phyloP scores from a whole-genome alignment of 2,888 invertebrate species.

The Danaus chrysippus region DNA sequence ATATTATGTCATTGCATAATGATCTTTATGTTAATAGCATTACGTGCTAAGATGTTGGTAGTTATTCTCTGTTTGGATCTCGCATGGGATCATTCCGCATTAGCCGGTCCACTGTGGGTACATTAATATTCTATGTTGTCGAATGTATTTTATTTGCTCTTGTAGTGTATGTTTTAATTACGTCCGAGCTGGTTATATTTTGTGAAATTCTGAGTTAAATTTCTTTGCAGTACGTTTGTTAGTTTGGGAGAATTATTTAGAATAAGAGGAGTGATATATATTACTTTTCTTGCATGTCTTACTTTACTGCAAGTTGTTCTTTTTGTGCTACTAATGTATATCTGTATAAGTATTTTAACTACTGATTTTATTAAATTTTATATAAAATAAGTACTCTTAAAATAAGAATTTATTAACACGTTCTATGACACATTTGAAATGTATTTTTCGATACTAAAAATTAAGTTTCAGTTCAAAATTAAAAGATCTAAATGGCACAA shows the following conservation, averaged over 20 bases:
- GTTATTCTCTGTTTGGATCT: conserved; percentile 26
- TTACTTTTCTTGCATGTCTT: too few species aligned
- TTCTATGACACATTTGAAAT: too few species aligned
- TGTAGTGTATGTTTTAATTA: conserved; percentile 18
- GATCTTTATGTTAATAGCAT: conserved; percentile 11
- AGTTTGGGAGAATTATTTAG: not conserved
- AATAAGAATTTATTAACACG: too few species aligned
- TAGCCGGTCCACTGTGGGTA: conserved; percentile 49
- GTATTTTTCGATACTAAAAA: too few species aligned
- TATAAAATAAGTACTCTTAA: too few species aligned
- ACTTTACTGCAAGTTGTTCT: too few species aligned
- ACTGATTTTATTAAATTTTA: too few species aligned
- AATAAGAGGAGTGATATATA: too few species aligned
- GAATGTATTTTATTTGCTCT: conserved; percentile 61
- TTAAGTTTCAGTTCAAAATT: too few species aligned
- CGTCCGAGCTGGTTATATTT: not conserved
- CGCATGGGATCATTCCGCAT: conserved; percentile 54
- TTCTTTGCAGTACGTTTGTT: not conserved
- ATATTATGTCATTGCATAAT: conserved; percentile 17
- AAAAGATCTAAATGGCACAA: too few species aligned
- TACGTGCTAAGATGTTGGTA: conserved; percentile 14
- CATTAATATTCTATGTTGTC: conserved; percentile 74
- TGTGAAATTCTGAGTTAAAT: not conserved
- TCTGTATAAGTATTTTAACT: too few species aligned
- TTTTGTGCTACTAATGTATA: too few species aligned